Evolutionary conservation across 2,888 invertebrate species (phyloP).

Genomic region (Melanophora roralis): DNA sequence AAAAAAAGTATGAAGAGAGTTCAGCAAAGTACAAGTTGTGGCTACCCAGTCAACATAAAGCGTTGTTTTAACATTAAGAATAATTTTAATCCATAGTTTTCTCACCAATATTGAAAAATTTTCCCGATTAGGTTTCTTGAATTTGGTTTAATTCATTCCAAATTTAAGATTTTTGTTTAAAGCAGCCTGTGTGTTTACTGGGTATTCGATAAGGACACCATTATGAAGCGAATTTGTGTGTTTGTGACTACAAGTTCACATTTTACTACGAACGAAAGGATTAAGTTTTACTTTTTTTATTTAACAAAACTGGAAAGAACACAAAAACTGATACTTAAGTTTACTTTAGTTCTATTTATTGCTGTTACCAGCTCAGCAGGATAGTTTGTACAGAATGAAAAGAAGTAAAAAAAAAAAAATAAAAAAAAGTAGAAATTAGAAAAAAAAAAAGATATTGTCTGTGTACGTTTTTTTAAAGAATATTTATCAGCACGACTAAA

Average conservation of each 20-base stretch:
- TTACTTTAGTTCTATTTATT: not conserved
- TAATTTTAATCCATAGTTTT: no score
- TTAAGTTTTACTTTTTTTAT: slow-evolving; percentile 26
- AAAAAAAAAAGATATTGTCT: not conserved
- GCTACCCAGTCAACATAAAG: no score
- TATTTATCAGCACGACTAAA: slow-evolving; percentile 50
- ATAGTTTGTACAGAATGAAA: slow-evolving; percentile 27
- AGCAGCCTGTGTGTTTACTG: not conserved
- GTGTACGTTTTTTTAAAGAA: slow-evolving; percentile 24
- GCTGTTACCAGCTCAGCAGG: slow-evolving; percentile 35
- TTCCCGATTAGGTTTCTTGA: no score
- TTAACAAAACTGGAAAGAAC: slow-evolving; percentile 20
- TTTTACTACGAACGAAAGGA: slow-evolving; percentile 19
- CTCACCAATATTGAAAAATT: no score
- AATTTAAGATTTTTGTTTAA: no score
- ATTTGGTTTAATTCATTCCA: no score
- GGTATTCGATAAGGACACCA: not conserved
- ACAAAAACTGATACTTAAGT: not conserved
- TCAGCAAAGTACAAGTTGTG: not conserved
- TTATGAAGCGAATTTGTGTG: not conserved
- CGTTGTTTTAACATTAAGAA: no score
- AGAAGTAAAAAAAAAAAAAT: slow-evolving; percentile 4
- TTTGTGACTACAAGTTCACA: no score
- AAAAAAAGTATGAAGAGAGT: not conserved
- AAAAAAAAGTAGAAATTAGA: not conserved